Base-by-base conservation (phyloP, 2,888 invertebrate genomes). In the Diarsia rubi region DNA sequence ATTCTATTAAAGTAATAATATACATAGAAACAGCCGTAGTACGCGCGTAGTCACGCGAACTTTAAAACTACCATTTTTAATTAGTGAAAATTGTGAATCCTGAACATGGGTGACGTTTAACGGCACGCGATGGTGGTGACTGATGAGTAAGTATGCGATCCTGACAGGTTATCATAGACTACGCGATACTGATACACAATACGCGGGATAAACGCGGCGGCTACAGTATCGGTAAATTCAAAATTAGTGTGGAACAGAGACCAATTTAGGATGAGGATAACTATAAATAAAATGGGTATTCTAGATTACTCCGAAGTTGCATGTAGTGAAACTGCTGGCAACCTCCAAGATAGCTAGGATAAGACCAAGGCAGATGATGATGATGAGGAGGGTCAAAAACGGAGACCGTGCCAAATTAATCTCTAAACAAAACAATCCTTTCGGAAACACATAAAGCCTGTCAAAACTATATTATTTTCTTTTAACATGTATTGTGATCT, bases 41-140 rank as follows among this genome's bases (percentile, higher is more conserved):
- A 67, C 59, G 67, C 65, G 64, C 42, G 59, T 19, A 44, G 81
- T 78, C 88, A 88, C 88, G 88, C 87, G 45, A 86, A 81, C 86
- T 85, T 82, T 83, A 79, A 82, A 85, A 81, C 78, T 79, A 87
- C 81, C 79, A 83, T 83, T 89, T 89, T 88, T 89, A 89, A 89
- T 89, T 88, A 89, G 87, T 84, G 78, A 81, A 85, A 82, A 88
- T 81, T 81, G 87, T 88, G 87, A 86, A 88, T 86, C 86, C 87
- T 78, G 78, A 87, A 85, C 79, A 78, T 59, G 75, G 80, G 75
- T 80, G 88, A 84, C 86, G 79, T 86, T 87, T 86, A 88, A 82
- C 83, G 69, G 77, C 87, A 86, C 85, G 87, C 88, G 85, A 88
- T 42, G 62, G n/a, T 44, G 59, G 52, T 90, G 90, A 90, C 82